Percentiles rank a stretch among this genome's conserved stretches.
These are phyloP conservation scores for Anaspis maculata DNA, from an alignment of 2,888 invertebrate species.

Conservation along the genomic window DNA sequence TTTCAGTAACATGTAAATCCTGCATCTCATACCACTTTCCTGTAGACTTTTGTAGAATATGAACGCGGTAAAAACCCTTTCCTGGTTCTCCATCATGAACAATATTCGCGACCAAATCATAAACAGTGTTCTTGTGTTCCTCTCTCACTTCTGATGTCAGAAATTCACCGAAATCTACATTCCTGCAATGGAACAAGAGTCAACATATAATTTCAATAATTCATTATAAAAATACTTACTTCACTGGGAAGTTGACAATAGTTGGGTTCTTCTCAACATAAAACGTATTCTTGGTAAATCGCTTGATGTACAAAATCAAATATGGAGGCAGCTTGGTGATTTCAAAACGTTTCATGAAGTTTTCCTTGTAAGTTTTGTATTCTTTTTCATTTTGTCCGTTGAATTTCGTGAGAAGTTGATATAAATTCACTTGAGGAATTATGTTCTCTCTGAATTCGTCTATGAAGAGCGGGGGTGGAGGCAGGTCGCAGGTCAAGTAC, in stretches of 20 bases:
- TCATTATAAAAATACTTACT: slow-evolving; percentile 55
- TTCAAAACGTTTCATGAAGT: slow-evolving; percentile 94
- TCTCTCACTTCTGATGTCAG: slow-evolving; percentile 76
- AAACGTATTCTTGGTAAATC: slow-evolving; percentile 98
- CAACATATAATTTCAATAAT: slow-evolving; percentile 6
- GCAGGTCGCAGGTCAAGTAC: slow-evolving; percentile 94
- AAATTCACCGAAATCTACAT: slow-evolving; percentile 95
- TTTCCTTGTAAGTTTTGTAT: slow-evolving; percentile 99
- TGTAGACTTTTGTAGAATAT: slow-evolving; percentile 82
- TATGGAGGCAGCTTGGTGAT: slow-evolving; percentile 89
- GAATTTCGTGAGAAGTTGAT: slow-evolving; percentile 89
- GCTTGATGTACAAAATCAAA: slow-evolving; percentile 91
- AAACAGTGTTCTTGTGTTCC: slow-evolving; percentile 74
- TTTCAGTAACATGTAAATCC: slow-evolving; percentile 96
- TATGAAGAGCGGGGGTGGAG: slow-evolving; percentile 93
- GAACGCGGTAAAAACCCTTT: slow-evolving; percentile 91
- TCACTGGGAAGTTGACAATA: slow-evolving; percentile 98
- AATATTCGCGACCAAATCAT: slow-evolving; percentile 97
- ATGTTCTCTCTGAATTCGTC: slow-evolving; percentile 98
- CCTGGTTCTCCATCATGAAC: slow-evolving; percentile 96
- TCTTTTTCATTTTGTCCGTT: slow-evolving; percentile 94
- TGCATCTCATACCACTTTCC: slow-evolving; percentile 81
- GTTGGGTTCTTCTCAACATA: slow-evolving; percentile 99
- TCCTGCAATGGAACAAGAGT: slow-evolving; percentile 50
- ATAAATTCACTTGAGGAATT: slow-evolving; percentile 95